Evolutionary conservation across 1,140 invertebrate genomes (phyloP), one percentile per base, ranked within the genome.

Genomic region (Alviniconcha marisindica): DNA sequence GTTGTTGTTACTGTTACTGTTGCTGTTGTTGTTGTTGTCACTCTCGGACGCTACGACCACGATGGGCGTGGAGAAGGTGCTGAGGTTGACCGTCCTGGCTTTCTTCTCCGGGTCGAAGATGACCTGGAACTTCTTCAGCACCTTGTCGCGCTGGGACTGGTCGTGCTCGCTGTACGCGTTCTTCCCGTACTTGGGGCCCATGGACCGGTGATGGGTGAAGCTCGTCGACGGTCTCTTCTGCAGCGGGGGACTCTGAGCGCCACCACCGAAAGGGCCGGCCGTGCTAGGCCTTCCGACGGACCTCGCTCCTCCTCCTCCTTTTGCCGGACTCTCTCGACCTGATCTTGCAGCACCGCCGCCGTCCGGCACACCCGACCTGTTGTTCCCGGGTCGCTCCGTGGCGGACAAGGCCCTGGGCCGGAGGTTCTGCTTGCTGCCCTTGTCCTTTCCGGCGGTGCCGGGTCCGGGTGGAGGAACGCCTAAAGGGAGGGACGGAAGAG

Each of bases 41-140:
- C 7, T 48, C 7, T 44, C 42, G 4, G 42, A 24, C 3, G 3
- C 42, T n/a, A 76, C 44, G 4, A 76, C 42, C 42, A 76, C 42
- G 21, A 21, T 3, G 14, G 73, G 42, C 42, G 42, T 38, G 4
- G 36, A 40, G 0, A 15, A 14, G 0, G 73, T 31, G 73, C 14
- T 51, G 73, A 80, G 40, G 60, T 80, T 66, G 18, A 66, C 56
- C 56, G 42, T 63, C 40, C n/a, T 31, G 60, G 21, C 28, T 18
- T 31, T n/a, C 31, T 36, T 80, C 36, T 63, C 28, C 2, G 78
- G 78, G n/a, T 66, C 78, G 60, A 80, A 80, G 31, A 80, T 80
- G 42, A 44, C 60, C 28, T 80, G 28, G 24, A 80, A 80, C 21
- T 36, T 38, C 21, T 44, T 31, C 5, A 66, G 21, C 3, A 80